Conservation (phyloP, 2,888 invertebrate species). For the Hylaea fasciaria region DNA sequence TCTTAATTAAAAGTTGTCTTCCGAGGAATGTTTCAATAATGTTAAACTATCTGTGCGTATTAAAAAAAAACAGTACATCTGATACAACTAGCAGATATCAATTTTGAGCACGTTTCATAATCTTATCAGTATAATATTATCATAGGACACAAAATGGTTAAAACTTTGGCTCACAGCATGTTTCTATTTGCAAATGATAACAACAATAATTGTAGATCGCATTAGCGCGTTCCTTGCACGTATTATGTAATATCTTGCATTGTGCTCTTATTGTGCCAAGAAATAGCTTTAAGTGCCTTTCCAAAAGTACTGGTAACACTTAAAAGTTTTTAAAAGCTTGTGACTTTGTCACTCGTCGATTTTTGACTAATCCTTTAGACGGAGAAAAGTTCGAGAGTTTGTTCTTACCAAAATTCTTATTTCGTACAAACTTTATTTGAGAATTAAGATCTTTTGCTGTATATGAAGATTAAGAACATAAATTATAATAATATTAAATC, state of each 20-base stretch:
- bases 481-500: no score
- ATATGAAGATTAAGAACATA: no score
- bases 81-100: no score
- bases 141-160: no score
- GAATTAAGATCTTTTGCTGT: background rate
- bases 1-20: conserved; percentile 19
- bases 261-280: conserved; percentile 36
- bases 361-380: conserved; percentile 43
- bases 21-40: conserved; percentile 4
- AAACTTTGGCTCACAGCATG: no score
- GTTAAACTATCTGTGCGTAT: no score
- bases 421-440: background rate
- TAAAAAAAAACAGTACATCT: no score
- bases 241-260: conserved; percentile 8
- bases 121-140: no score
- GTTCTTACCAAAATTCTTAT: conserved; percentile 16
- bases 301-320: conserved; percentile 38
- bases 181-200: no score
- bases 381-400: conserved; percentile 34
- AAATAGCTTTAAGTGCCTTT: conserved; percentile 41
- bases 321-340: conserved; percentile 46
- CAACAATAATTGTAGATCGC: no score
- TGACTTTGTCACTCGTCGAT: conserved; percentile 42
- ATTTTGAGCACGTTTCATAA: no score
- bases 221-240: background rate